Evolutionary conservation across 2,797 vertebrate species (phyloP).

Genomic region (Coregonus suidteri): DNA sequence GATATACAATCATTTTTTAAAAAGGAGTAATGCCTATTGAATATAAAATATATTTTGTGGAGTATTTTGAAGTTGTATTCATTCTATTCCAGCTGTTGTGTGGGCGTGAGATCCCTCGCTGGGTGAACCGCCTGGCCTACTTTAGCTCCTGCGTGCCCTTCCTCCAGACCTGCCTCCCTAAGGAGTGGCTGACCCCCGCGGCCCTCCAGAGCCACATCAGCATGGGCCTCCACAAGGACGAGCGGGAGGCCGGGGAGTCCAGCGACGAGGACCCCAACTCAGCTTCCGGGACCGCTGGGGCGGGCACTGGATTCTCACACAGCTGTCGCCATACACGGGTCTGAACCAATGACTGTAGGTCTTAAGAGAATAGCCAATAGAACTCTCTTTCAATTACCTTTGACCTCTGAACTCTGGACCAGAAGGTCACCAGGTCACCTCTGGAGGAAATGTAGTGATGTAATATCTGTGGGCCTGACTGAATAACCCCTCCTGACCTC

Average conservation of each 20-base stretch:
- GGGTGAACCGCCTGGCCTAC: conserved; percentile 94
- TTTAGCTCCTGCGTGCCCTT: conserved; percentile 95
- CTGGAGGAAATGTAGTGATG: too few relatives aligned
- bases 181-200: conserved; percentile 92
- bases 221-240: conserved; percentile 88
- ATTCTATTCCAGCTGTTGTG: conserved; percentile 81
- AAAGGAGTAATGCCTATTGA: too few relatives aligned
- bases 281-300: conserved; percentile 69
- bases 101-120: conserved; percentile 89
- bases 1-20: too few relatives aligned
- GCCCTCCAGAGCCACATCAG: conserved; percentile 94
- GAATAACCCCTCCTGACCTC: conserved; percentile 76
- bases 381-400: background rate
- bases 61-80: too few relatives aligned
- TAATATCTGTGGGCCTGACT: conserved; percentile 50
- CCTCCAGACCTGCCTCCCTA: conserved; percentile 92
- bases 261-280: conserved; percentile 85
- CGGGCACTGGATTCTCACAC: conserved; percentile 78
- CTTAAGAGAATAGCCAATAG: background rate
- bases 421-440: conserved; percentile 17
- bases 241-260: conserved; percentile 73
- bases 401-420: conserved; percentile 46
- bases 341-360: conserved; percentile 50
- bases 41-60: too few relatives aligned
- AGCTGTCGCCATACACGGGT: conserved; percentile 89